A percentile compares a stretch with the other conserved stretches of the same genome.
Conservation (phyloP, 2,113 vertebrate genomes). For the Catharus fuscescens region DNA sequence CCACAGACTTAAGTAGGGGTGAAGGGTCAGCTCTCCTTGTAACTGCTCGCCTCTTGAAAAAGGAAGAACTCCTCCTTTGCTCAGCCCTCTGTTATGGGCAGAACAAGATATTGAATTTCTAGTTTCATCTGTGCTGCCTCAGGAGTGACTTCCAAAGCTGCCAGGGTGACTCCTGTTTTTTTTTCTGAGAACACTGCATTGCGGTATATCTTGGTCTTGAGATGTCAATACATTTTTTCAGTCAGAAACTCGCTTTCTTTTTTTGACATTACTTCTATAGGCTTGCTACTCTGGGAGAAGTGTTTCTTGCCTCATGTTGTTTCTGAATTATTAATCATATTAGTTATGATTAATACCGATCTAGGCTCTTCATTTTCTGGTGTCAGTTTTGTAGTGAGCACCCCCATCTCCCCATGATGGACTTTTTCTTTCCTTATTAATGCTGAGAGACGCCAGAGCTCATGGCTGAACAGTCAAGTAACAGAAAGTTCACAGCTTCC, state of each 20-base stretch:
- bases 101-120: background rate
- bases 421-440: background rate
- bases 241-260: background rate
- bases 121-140: background rate
- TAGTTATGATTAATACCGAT: background rate
- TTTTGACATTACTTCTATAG: background rate
- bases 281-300: background rate
- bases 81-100: background rate
- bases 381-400: background rate
- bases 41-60: background rate
- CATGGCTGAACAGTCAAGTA: background rate
- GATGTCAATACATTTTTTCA: background rate
- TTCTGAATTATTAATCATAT: background rate
- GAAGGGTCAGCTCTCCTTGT: background rate
- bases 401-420: background rate
- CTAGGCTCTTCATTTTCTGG: background rate
- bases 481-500: background rate
- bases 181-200: background rate
- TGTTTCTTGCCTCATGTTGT: background rate
- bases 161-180: background rate
- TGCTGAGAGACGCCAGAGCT: background rate
- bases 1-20: background rate
- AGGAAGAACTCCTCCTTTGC: background rate
- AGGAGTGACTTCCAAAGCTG: background rate
- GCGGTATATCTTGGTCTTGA: background rate